Evolutionary conservation across 2,113 vertebrate species (phyloP), one percentile per base, ranked within the genome.

Genomic region (Alethe castanea): DNA sequence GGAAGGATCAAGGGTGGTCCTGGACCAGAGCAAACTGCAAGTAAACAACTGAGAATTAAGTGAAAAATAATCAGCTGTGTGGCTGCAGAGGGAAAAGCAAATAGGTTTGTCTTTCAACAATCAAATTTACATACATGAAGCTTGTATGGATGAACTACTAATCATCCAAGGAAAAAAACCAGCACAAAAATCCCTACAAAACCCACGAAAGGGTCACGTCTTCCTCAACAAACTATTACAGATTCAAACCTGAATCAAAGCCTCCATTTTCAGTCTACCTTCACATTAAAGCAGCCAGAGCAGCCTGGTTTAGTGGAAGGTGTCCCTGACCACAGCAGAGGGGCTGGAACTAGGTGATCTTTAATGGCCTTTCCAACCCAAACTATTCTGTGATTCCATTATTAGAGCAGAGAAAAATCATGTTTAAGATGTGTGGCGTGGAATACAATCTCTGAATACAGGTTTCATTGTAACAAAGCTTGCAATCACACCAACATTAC

Each of bases 181-280:
- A 81, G 20, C 33, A 76, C 8, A 67, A 5, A 47, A 72, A 64
- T 15, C n/a, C 61, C 25, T 36, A 24, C 13, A 52, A 82, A 74
- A 47, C 4, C n/a, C 6, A 4, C 5, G 22, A 57, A 35, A 85
- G 13, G 14, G 0, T 50, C 16, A 23, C 4, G 13, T 25, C n/a
- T 76, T 76, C 48, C 62, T 83, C 25, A 8, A 36, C 2, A 18
- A 57, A 70, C 20, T 35, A 29, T 11, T 56, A 14, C 8, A 71
- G 65, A 56, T 26, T 50, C 31, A 23, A 36, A 42, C 19, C 25
- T 54, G 28, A 83, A 50, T 35, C n/a, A 35, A 82, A 82, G 36
- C 60, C 38, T 91, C 45, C 33, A 47, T 54, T 40, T 42, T 79
- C 8, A 1, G 61, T 16, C 73, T n/a, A 20, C 14, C 72, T 57